A percentile compares a stretch with the other conserved stretches of the same genome.
phyloP scores from a whole-genome alignment of 2,113 vertebrate species.

The Megaptera novaeangliae region DNA sequence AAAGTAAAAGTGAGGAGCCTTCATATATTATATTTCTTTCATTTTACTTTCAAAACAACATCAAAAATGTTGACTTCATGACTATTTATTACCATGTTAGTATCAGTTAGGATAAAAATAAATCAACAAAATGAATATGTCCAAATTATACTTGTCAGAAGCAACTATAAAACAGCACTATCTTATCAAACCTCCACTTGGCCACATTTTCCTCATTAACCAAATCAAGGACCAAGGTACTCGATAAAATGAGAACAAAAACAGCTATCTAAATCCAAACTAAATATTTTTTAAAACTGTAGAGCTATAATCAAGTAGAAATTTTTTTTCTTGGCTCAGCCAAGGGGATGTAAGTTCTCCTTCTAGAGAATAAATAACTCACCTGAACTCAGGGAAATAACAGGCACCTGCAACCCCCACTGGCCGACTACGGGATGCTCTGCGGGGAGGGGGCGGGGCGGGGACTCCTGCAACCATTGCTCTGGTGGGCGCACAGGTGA shows the following conservation, averaged over 20 bases:
- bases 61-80: background rate
- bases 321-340: background rate
- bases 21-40: background rate
- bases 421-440: background rate
- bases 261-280: background rate
- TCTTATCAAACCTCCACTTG: background rate
- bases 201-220: background rate
- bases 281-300: background rate
- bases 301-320: background rate
- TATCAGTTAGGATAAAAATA: background rate
- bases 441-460: background rate
- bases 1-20: background rate
- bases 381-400: background rate
- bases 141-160: background rate
- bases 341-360: background rate
- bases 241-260: background rate
- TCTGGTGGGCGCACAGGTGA: background rate
- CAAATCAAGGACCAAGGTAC: background rate
- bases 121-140: background rate
- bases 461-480: background rate
- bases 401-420: background rate
- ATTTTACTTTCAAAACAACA: background rate
- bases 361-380: background rate
- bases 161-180: background rate
- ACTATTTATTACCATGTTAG: background rate